Conservation (phyloP, 1,140 invertebrate species). For the Bombus difficillimus region DNA sequence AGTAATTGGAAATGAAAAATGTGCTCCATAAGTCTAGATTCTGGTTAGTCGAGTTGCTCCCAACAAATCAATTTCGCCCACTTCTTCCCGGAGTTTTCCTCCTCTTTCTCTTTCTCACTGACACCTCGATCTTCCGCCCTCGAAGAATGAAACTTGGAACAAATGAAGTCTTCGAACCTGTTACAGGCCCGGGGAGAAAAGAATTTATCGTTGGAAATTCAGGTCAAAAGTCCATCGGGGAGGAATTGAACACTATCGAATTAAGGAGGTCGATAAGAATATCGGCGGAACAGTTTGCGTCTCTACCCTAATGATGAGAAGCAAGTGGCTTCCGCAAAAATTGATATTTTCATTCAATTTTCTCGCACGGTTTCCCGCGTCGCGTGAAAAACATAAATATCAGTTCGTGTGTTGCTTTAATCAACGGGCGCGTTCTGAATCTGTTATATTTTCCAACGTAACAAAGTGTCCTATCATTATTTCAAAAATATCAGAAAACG, state of each 20-base stretch:
- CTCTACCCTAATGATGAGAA: constrained; percentile 13
- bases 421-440: not conserved
- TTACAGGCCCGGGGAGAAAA: constrained; percentile 5
- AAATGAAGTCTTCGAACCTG: constrained; percentile 39
- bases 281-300: not conserved
- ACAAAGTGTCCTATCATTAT: not conserved
- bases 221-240: constrained; percentile 35
- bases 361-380: not conserved
- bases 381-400: constrained; percentile 25
- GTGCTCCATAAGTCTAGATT: not conserved
- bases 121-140: not conserved
- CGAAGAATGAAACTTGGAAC: constrained; percentile 22
- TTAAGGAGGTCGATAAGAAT: constrained; percentile 41
- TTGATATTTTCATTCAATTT: constrained; percentile 44
- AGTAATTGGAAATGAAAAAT: not conserved
- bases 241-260: constrained; percentile 43
- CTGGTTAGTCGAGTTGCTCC: not conserved
- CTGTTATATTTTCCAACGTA: not conserved
- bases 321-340: not conserved
- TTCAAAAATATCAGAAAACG: not conserved
- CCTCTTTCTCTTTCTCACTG: not conserved
- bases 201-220: constrained; percentile 49
- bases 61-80: constrained; percentile 18
- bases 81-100: not conserved
- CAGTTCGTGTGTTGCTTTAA: not conserved